phyloP scores from a whole-genome alignment of 2,888 invertebrate genomes.

The Orthosia cruda region DNA sequence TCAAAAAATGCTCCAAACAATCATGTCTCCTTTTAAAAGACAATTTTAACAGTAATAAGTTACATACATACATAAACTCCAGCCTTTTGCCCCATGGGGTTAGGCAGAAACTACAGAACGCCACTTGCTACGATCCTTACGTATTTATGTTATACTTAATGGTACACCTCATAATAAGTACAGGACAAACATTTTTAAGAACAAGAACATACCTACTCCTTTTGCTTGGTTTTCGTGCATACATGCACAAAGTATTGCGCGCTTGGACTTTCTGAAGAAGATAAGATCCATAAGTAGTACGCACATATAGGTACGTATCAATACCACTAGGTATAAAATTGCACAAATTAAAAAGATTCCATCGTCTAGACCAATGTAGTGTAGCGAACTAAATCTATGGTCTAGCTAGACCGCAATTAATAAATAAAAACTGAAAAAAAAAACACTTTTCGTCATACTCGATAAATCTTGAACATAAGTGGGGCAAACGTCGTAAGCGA shows the following conservation, averaged over 20 bases:
- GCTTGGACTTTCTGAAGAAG: too few species aligned
- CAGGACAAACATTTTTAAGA: too few species aligned
- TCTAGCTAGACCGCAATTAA: conserved; percentile 65
- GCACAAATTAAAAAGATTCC: conserved; percentile 36
- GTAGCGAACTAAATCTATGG: conserved; percentile 17
- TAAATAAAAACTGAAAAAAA: conserved; percentile 39
- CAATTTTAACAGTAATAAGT: too few species aligned
- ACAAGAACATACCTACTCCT: too few species aligned
- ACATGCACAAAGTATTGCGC: too few species aligned
- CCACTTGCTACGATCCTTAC: too few species aligned
- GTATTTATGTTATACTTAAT: too few species aligned
- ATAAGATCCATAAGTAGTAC: background rate
- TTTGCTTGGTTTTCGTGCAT: too few species aligned
- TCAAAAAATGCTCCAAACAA: background rate
- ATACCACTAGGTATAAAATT: background rate
- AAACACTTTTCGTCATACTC: conserved; percentile 59
- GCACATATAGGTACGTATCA: background rate
- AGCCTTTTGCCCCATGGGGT: too few species aligned
- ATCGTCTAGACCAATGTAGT: conserved; percentile 49
- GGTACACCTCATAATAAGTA: too few species aligned
- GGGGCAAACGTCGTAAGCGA: conserved; percentile 74
- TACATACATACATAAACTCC: too few species aligned
- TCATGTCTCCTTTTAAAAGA: background rate
- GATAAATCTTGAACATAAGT: conserved; percentile 69
- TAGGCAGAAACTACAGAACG: too few species aligned